phyloP scores from a whole-genome alignment of 1,140 invertebrate genomes.

The Copidosoma floridanum region DNA sequence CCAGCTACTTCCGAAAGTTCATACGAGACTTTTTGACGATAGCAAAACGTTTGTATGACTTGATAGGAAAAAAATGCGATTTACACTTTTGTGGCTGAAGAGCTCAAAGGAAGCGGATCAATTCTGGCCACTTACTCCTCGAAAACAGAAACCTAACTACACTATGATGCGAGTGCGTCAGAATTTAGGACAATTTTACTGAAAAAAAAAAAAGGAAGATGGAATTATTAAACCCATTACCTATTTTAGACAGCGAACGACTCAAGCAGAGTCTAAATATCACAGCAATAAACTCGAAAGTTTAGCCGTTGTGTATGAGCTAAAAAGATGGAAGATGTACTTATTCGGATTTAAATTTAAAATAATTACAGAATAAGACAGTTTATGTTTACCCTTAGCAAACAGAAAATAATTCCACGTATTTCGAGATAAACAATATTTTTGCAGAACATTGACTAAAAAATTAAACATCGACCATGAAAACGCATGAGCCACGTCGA shows the following conservation, averaged over 20 bases:
- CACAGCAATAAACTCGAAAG: conserved; percentile 25
- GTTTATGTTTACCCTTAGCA: conserved; percentile 19
- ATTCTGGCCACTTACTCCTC: conserved; percentile 1
- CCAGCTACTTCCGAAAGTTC: conserved; percentile 27
- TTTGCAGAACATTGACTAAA: not conserved
- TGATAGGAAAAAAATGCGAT: not conserved
- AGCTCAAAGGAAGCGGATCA: not conserved
- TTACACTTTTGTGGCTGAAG: not conserved
- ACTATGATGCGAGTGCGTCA: conserved; percentile 34
- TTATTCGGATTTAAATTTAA: conserved; percentile 40
- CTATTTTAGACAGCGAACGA: conserved; percentile 25
- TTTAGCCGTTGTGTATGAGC: conserved; percentile 24
- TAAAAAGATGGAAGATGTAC: conserved; percentile 36
- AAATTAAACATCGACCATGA: not conserved
- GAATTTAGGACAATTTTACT: conserved; percentile 42
- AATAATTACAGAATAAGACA: conserved; percentile 47
- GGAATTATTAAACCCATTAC: conserved; percentile 19
- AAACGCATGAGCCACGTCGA: not conserved
- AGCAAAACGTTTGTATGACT: conserved; percentile 3
- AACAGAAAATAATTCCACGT: not conserved
- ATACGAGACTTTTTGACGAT: not conserved
- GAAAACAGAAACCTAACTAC: conserved; percentile 24
- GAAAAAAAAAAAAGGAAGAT: conserved; percentile 30
- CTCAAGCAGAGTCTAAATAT: conserved; percentile 19
- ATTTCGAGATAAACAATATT: not conserved